These are phyloP conservation scores for Carposina sasakii DNA, from an alignment of 1,140 invertebrate species.

Conservation along the genomic window DNA sequence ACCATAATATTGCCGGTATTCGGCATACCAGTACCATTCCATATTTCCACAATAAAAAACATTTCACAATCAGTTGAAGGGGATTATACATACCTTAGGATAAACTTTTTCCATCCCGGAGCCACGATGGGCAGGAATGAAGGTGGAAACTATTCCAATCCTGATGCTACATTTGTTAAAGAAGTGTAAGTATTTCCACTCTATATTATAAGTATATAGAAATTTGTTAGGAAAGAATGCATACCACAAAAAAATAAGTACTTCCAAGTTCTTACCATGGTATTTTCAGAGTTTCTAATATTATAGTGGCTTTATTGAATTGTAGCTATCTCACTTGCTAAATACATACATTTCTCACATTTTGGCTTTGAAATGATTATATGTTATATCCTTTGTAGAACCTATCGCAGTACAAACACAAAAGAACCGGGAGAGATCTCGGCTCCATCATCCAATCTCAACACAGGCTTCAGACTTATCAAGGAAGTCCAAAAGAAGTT, in stretches of 20 bases:
- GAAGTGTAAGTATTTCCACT: conserved; percentile 93
- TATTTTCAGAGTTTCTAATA: too few species aligned
- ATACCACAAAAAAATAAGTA: too few species aligned
- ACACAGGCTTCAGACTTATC: conserved; percentile 96
- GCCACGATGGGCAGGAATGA: conserved; percentile 95
- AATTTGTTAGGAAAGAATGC: too few species aligned
- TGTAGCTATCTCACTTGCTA: too few species aligned
- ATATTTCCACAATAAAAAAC: conserved; percentile 99
- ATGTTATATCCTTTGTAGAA: conserved; percentile 74
- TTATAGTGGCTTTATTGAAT: too few species aligned
- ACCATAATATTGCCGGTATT: conserved; percentile 97
- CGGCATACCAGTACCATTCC: conserved; percentile 96
- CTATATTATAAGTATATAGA: too few species aligned
- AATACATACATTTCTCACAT: neutral
- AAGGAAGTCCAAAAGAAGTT: conserved; percentile 99
- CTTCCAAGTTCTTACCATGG: too few species aligned
- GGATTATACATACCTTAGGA: conserved; percentile 98
- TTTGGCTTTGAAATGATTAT: conserved; percentile 8
- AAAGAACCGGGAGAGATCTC: conserved; percentile 98
- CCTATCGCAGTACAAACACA: conserved; percentile 97
- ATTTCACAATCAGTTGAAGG: conserved; percentile 99
- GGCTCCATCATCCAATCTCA: conserved; percentile 95
- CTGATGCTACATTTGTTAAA: conserved; percentile 97
- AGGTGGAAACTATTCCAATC: conserved; percentile 90
- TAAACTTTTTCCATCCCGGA: conserved; percentile 99